Conservation (phyloP, 2,888 invertebrate genomes). For the Morpho achilles region DNA sequence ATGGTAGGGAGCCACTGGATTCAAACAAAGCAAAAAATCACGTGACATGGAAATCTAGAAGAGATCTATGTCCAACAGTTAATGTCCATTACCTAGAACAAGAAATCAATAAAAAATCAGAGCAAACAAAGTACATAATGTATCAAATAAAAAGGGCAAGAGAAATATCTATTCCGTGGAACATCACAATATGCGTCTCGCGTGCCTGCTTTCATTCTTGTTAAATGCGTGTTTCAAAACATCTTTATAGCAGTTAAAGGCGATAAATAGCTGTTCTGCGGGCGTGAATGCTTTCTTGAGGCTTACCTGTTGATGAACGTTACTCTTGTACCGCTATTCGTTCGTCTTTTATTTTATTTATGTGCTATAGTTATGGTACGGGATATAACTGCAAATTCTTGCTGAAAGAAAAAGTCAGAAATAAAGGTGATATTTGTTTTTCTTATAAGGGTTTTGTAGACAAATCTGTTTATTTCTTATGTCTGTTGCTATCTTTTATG, state of each 20-base stretch:
- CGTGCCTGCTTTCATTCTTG: constrained; percentile 57
- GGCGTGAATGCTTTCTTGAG: constrained; percentile 13
- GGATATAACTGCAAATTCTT: no score
- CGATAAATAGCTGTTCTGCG: constrained; percentile 47
- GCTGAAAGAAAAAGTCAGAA: no score
- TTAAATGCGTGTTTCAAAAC: constrained; percentile 59
- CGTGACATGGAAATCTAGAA: no score
- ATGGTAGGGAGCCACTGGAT: no score
- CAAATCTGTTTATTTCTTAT: no score
- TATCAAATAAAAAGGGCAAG: not conserved
- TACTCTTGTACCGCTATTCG: constrained; percentile 10
- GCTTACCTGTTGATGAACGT: constrained; percentile 18
- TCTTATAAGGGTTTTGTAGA: no score
- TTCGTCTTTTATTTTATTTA: constrained; percentile 14
- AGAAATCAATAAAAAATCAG: no score
- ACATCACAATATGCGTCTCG: constrained; percentile 45
- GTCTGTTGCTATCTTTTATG: no score
- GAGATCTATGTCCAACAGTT: no score
- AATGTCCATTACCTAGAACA: no score
- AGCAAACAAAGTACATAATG: not conserved
- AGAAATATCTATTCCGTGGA: constrained; percentile 7
- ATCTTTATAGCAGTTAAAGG: constrained; percentile 60
- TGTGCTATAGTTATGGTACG: not conserved
- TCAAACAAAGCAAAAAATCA: no score
- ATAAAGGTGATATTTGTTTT: no score